Percentiles rank a stretch among this genome's conserved stretches.
Conservation (phyloP, 1,140 invertebrate species). For the Drosophila bocki region DNA sequence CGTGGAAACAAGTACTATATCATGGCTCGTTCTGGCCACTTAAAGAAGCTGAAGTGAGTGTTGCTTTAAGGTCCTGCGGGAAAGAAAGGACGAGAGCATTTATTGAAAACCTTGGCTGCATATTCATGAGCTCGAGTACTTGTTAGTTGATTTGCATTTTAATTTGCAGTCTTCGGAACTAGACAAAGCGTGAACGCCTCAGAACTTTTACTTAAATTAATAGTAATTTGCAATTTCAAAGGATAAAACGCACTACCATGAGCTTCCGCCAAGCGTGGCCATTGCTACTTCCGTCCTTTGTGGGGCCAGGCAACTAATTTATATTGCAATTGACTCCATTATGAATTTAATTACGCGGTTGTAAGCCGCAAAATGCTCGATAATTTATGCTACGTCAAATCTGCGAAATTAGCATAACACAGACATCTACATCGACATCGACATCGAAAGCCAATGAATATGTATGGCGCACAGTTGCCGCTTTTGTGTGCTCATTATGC, state of each 20-base stretch:
- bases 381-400: slow-evolving; percentile 56
- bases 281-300: slow-evolving; percentile 43
- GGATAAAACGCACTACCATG: slow-evolving; percentile 6
- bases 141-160: slow-evolving; percentile 52
- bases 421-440: slow-evolving; percentile 12
- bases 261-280: slow-evolving; percentile 28
- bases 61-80: neutral
- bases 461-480: slow-evolving; percentile 15
- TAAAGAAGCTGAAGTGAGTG: slow-evolving; percentile 40
- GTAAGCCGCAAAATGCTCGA: slow-evolving; percentile 50
- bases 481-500: slow-evolving; percentile 30
- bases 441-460: slow-evolving; percentile 31
- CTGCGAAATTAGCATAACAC: slow-evolving; percentile 55
- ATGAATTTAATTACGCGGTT: slow-evolving; percentile 63
- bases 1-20: slow-evolving; percentile 6
- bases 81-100: slow-evolving; percentile 9
- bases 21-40: slow-evolving; percentile 24
- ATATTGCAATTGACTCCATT: slow-evolving; percentile 60
- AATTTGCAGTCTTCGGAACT: slow-evolving; percentile 23
- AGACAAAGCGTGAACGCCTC: neutral
- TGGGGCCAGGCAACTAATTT: slow-evolving; percentile 33
- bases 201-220: slow-evolving; percentile 33
- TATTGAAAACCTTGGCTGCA: slow-evolving; percentile 50
- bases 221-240: slow-evolving; percentile 28
- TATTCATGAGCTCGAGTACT: slow-evolving; percentile 52